Percentiles rank a stretch among this genome's conserved stretches.
Conservation (phyloP, 1,140 invertebrate genomes). For the Drosophila nigromelanica region DNA sequence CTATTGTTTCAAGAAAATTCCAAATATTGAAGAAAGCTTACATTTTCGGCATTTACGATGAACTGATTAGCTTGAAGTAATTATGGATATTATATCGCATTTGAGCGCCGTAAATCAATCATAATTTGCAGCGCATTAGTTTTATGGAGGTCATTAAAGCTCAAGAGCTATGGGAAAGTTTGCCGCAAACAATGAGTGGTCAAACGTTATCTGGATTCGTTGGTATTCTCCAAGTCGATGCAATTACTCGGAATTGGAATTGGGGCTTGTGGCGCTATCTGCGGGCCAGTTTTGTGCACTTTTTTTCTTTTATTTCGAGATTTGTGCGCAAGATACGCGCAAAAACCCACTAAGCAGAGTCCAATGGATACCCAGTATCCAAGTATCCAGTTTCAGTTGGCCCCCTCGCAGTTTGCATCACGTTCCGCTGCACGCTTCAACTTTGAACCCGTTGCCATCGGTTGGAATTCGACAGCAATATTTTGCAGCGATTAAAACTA, state of each 20-base stretch:
- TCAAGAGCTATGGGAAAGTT: constrained; percentile 13
- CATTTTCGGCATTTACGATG: no score
- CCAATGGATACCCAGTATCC: not conserved
- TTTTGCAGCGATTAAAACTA: constrained; percentile 70
- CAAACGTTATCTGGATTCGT: constrained; percentile 20
- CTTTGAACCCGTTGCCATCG: constrained; percentile 56
- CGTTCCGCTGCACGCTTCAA: constrained; percentile 53
- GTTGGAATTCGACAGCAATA: constrained; percentile 41
- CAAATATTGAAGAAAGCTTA: no score
- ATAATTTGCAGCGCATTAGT: constrained; percentile 59
- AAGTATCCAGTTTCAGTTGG: not conserved
- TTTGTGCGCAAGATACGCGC: constrained; percentile 18
- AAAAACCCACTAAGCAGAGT: not conserved
- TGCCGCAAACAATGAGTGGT: not conserved
- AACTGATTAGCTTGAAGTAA: not conserved
- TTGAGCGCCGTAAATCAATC: constrained; percentile 59
- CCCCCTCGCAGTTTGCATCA: constrained; percentile 8
- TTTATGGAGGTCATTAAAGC: constrained; percentile 42
- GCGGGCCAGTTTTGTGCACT: constrained; percentile 30
- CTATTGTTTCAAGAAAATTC: no score
- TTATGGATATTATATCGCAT: constrained; percentile 21
- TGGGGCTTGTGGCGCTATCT: constrained; percentile 23
- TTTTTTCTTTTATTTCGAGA: constrained; percentile 2
- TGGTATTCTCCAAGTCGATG: not conserved
- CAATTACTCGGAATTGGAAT: constrained; percentile 15